Evolutionary conservation across 2,888 invertebrate species (phyloP), one percentile per base, ranked within the genome.

Genomic region (Laothoe populi): DNA sequence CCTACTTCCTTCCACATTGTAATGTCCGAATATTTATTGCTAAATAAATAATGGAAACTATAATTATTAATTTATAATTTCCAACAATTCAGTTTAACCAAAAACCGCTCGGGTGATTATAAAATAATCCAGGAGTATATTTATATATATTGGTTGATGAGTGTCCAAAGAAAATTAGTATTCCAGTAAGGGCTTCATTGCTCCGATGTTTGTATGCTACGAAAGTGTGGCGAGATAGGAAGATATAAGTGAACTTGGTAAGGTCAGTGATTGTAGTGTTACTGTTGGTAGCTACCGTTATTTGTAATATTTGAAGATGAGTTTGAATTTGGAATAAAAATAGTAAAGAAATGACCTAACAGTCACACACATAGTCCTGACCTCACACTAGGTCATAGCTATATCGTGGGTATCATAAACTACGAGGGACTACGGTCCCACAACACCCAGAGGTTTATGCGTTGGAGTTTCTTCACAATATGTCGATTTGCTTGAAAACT

Each of bases 141-240:
- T 8, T 10, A 4, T 35, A 13, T 35, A 10, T 10, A 4, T 35
- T 23, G 23, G 16, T 60, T n/a, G 60, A 23, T 10, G 10, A 35
- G 16, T 48, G 31, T 7, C 46, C 45, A 23, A 44, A 59, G 38
- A n/a, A 23, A 63, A 53, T 58, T 60, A n/a, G 26, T 31, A 42
- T 53, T 53, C 53, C 35, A 19, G 35, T 19, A 35, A 19, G 53
- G 53, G 53, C 53, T 53, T 19, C 53, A 31, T 53, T 35, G 53
- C 35, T 35, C 64, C 46, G 63, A 21, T 63, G 53, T 60, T 53
- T 57, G 45, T 62, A 42, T 19, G 13, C 57, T 31, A 31, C 19
- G 53, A 53, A 53, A 53, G 53, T 53, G 53, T 53, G 31, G 31
- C 53, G 53, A 53, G 53, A 53, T 53, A 35, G 53, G 31, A 31